Evolutionary conservation across 2,888 invertebrate species (phyloP).

Genomic region (Leptopilina myrica): DNA sequence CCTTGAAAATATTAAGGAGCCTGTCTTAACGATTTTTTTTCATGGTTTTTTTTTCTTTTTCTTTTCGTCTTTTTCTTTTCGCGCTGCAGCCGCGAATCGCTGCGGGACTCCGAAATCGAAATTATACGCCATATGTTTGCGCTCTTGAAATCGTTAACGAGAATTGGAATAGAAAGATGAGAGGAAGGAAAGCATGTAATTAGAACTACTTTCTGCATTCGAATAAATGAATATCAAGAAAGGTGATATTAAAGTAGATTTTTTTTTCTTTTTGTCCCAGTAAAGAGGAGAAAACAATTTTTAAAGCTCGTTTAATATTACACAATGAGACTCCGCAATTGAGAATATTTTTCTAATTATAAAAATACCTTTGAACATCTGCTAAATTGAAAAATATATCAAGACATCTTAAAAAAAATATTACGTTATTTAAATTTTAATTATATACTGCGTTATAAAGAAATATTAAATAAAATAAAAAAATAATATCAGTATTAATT

Average conservation of each 20-base stretch:
- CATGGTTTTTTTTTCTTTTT: neutral
- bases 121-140: conserved; percentile 34
- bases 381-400: neutral
- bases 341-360: no score
- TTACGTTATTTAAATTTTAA: no score
- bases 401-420: no score
- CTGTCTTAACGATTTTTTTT: conserved; percentile 26
- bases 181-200: conserved; percentile 32
- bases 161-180: conserved; percentile 30
- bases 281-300: neutral
- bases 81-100: conserved; percentile 36
- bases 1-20: conserved; percentile 36
- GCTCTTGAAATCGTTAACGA: conserved; percentile 28
- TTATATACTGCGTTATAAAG: no score
- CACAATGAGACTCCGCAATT: no score
- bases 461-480: no score
- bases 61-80: conserved; percentile 22
- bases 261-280: neutral
- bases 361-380: no score
- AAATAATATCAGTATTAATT: no score
- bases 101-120: conserved; percentile 38
- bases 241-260: neutral
- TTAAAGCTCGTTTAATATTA: no score
- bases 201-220: conserved; percentile 27
- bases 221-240: neutral